Evolutionary conservation across 1,140 invertebrate species (phyloP).

Genomic region (Cephus cinctus): DNA sequence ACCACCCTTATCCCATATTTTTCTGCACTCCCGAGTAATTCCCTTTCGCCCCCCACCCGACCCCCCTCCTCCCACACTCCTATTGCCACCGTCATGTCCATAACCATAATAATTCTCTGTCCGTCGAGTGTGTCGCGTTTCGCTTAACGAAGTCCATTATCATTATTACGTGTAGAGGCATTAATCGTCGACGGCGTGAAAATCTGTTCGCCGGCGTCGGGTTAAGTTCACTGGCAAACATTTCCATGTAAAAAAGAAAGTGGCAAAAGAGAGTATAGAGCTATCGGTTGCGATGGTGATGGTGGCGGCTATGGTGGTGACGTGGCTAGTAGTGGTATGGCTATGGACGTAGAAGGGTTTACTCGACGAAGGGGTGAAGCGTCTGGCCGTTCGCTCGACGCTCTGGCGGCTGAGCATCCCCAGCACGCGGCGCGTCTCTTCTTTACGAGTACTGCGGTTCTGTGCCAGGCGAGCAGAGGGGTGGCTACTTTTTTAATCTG

Average conservation of each 20-base stretch:
- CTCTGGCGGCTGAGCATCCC: conserved; percentile 20
- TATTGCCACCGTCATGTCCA: no score
- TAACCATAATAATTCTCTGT: no score
- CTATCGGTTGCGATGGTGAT: no score
- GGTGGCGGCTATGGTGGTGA: background rate
- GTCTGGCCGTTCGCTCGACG: conserved; percentile 3
- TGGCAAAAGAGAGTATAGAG: no score
- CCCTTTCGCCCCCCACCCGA: no score
- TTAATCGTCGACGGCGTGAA: background rate
- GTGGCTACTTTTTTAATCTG: conserved; percentile 30
- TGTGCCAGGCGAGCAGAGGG: conserved; percentile 2
- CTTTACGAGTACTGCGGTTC: conserved; percentile 34
- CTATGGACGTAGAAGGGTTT: no score
- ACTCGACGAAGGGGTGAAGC: background rate
- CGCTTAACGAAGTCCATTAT: background rate
- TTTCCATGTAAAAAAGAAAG: background rate
- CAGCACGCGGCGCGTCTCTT: conserved; percentile 19
- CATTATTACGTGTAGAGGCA: background rate
- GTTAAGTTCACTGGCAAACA: no score
- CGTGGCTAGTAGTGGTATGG: no score
- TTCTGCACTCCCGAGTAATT: no score
- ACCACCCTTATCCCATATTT: no score
- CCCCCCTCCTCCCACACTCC: no score
- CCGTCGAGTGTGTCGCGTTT: no score
- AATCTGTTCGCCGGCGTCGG: background rate